A percentile compares a stretch with the other conserved stretches of the same genome.
phyloP scores from a whole-genome alignment of 2,888 invertebrate species.

The Sesamia inferens region DNA sequence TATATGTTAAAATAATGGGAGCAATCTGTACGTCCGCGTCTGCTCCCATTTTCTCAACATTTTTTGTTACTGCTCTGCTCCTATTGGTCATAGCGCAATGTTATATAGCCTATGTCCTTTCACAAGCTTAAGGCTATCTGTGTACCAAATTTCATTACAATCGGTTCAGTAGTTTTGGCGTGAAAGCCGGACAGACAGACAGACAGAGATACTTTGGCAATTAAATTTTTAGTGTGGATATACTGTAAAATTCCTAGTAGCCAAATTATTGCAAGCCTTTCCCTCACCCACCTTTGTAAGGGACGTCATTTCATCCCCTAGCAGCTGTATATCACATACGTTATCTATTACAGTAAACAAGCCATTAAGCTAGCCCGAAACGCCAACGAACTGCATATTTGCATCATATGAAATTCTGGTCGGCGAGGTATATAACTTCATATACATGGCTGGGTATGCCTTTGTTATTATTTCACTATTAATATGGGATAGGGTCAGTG shows the following conservation, averaged over 20 bases:
- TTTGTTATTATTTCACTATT: constrained; percentile 2
- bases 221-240: too few species aligned
- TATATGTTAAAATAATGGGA: too few species aligned
- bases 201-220: too few species aligned
- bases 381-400: constrained; percentile 52
- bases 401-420: constrained; percentile 42
- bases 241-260: background rate
- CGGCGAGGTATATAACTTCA: background rate
- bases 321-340: constrained; percentile 23
- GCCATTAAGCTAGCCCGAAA: constrained; percentile 43
- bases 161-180: too few species aligned
- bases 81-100: too few species aligned
- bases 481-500: constrained; percentile 5
- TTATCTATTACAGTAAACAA: constrained; percentile 48
- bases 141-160: too few species aligned
- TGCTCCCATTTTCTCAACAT: too few species aligned
- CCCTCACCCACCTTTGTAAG: background rate
- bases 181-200: too few species aligned
- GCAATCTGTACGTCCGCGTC: too few species aligned
- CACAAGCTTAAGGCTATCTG: too few species aligned
- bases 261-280: background rate
- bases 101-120: too few species aligned
- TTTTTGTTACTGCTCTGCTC: too few species aligned
- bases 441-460: constrained; percentile 20
- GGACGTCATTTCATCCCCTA: constrained; percentile 17